Percentiles rank a stretch among this genome's conserved stretches.
Conservation (phyloP, 2,797 vertebrate species). For the Thripadectes ignobilis region DNA sequence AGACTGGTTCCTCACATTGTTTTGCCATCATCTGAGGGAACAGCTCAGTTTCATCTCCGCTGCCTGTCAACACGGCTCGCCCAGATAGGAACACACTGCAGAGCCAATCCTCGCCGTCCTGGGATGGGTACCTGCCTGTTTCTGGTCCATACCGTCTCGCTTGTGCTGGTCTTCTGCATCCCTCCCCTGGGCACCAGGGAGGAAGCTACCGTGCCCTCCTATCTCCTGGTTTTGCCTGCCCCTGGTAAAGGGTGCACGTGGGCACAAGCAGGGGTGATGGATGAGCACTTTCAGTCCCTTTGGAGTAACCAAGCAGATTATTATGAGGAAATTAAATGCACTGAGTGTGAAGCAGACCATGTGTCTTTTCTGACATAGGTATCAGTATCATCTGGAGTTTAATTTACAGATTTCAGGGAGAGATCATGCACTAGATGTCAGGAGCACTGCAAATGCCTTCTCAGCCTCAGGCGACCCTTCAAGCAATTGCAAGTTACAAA, state of each 20-base stretch:
- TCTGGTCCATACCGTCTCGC: not conserved
- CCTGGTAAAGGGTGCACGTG: fast-evolving
- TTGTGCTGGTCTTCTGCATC: not conserved
- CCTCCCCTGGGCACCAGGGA: not conserved
- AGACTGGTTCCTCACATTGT: not conserved
- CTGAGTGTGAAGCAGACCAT: not conserved
- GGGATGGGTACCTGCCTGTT: not conserved
- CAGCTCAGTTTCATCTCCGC: not conserved
- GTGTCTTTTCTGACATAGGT: not conserved
- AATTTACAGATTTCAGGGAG: not conserved
- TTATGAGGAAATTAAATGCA: not conserved
- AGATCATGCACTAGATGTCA: not conserved
- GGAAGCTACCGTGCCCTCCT: not conserved
- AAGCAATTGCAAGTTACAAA: not conserved
- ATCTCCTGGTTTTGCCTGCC: not conserved
- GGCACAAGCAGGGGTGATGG: not conserved
- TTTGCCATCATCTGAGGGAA: not conserved
- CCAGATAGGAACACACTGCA: fast-evolving
- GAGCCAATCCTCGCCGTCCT: fast-evolving
- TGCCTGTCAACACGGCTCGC: not conserved
- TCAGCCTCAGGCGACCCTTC: conserved; percentile 32
- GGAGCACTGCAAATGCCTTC: not conserved
- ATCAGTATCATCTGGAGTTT: not conserved
- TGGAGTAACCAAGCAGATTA: not conserved
- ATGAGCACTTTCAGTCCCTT: not conserved